phyloP scores from a whole-genome alignment of 1,140 invertebrate genomes.

The Apis mellifera region DNA sequence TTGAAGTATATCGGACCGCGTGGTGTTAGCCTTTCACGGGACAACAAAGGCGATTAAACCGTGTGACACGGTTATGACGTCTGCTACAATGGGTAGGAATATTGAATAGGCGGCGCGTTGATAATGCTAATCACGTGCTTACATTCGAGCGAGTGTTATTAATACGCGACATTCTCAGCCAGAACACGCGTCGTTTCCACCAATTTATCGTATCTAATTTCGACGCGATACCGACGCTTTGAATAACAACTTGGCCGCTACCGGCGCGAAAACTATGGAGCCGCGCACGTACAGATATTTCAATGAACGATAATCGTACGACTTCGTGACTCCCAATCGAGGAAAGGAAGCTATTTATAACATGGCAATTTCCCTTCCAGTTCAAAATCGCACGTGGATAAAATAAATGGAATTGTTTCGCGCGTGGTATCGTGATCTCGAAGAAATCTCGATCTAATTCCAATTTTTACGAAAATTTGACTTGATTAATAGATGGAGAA shows the following conservation, averaged over 20 bases:
- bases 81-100: constrained; percentile 44
- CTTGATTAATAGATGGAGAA: no score
- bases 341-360: background rate
- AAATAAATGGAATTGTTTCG: background rate
- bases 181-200: constrained; percentile 12
- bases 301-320: constrained; percentile 9
- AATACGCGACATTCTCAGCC: constrained; percentile 32
- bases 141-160: constrained; percentile 36
- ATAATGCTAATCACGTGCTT: constrained; percentile 50
- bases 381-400: background rate
- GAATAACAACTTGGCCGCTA: constrained; percentile 14
- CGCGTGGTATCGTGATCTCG: background rate
- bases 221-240: background rate
- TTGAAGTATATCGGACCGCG: constrained; percentile 45
- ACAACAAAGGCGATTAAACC: constrained; percentile 61
- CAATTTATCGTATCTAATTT: constrained; percentile 46
- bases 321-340: background rate
- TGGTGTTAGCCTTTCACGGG: constrained; percentile 49
- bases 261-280: background rate
- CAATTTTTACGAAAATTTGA: no score
- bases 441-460: no score
- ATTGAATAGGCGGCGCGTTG: constrained; percentile 38
- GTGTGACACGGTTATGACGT: constrained; percentile 38
- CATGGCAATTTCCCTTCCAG: background rate
- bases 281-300: background rate